phyloP scores from a whole-genome alignment of 2,888 invertebrate genomes.

The Protophormia terraenovae region DNA sequence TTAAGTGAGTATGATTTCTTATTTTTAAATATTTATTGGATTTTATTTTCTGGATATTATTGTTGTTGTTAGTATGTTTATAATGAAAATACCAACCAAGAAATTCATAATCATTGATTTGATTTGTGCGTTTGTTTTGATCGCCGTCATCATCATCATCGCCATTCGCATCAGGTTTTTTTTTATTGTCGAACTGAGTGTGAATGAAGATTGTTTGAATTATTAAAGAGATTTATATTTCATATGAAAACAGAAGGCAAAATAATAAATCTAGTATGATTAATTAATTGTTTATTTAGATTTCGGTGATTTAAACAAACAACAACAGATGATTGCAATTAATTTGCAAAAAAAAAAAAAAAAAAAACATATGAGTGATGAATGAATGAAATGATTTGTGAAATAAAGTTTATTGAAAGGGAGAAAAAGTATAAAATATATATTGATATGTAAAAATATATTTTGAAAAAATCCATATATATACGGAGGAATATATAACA shows the following conservation, averaged over 20 bases:
- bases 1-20: conserved; percentile 36
- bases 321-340: conserved; percentile 55
- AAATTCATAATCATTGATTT: conserved; percentile 18
- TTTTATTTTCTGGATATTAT: not conserved
- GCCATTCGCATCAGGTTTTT: conserved; percentile 7
- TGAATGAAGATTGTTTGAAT: conserved; percentile 45
- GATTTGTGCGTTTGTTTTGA: conserved; percentile 46
- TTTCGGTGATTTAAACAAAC: conserved; percentile 58
- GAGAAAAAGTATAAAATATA: not conserved
- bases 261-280: conserved; percentile 44
- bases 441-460: no score
- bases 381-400: conserved; percentile 28
- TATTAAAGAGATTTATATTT: conserved; percentile 34
- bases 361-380: not conserved
- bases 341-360: conserved; percentile 16
- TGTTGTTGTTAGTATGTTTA: conserved; percentile 14
- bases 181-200: conserved; percentile 28
- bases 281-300: conserved; percentile 65
- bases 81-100: conserved; percentile 3
- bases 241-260: conserved; percentile 13
- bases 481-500: no score
- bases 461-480: no score
- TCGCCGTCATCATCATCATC: conserved; percentile 8
- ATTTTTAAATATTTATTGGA: conserved; percentile 18
- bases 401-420: not conserved